Conservation (phyloP, 2,113 vertebrate species). For the Electrona antarctica region DNA sequence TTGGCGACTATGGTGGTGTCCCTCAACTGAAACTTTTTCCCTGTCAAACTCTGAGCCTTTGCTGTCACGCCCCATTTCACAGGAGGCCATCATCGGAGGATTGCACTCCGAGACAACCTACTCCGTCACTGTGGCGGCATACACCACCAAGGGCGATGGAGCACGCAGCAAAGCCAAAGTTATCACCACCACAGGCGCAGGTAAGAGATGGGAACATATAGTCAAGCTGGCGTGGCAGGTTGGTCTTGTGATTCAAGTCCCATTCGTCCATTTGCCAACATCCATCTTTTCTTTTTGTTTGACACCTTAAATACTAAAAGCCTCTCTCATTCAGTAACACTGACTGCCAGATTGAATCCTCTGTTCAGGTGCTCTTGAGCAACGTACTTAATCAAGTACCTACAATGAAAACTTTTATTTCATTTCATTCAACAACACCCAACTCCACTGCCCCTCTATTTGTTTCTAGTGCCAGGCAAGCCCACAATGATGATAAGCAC, state of each 20-base stretch:
- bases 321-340: background rate
- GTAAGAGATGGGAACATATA: conserved; percentile 50
- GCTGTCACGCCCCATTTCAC: conserved; percentile 47
- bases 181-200: conserved; percentile 94
- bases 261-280: too few species aligned
- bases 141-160: conserved; percentile 96
- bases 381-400: too few species aligned
- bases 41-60: conserved; percentile 29
- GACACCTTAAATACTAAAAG: conserved; percentile 10
- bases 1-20: conserved; percentile 9
- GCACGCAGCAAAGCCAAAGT: conserved; percentile 95
- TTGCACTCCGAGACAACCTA: conserved; percentile 95
- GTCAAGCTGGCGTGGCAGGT: too few species aligned
- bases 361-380: too few species aligned
- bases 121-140: conserved; percentile 94
- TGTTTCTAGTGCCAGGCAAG: conserved; percentile 87
- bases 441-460: background rate
- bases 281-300: conserved; percentile 6
- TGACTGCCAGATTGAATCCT: too few species aligned
- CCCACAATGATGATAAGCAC: conserved; percentile 98
- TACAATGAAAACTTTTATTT: too few species aligned
- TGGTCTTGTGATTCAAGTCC: too few species aligned
- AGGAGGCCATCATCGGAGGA: conserved; percentile 91
- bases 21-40: conserved; percentile 1
- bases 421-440: background rate